Percentiles rank a stretch among this genome's conserved stretches.
phyloP scores from a whole-genome alignment of 2,888 invertebrate genomes.

The Meganola albula region DNA sequence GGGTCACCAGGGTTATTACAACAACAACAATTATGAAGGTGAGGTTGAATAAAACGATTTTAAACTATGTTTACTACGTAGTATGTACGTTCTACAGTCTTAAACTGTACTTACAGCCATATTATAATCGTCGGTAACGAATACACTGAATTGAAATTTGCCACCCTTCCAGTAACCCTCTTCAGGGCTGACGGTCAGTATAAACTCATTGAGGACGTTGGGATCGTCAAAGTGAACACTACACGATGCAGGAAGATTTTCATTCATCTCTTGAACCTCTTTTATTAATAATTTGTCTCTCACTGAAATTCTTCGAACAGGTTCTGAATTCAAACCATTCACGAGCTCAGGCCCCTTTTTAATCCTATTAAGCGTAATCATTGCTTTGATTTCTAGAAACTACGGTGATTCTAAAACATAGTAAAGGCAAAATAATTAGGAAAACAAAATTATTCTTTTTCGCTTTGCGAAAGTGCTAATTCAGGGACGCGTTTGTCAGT shows the following conservation, averaged over 20 bases:
- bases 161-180: conserved; percentile 95
- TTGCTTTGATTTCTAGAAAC: conserved; percentile 40
- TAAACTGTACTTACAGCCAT: conserved; percentile 90
- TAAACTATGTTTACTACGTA: too few species aligned
- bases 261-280: conserved; percentile 92
- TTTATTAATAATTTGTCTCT: conserved; percentile 88
- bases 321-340: conserved; percentile 56
- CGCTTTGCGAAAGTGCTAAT: too few species aligned
- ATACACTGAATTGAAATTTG: conserved; percentile 89
- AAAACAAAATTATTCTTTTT: too few species aligned
- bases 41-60: too few species aligned
- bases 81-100: not conserved
- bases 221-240: conserved; percentile 89
- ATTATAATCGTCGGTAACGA: conserved; percentile 96
- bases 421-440: conserved; percentile 26
- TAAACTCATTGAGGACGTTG: conserved; percentile 88
- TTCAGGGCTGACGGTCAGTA: conserved; percentile 86
- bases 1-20: too few species aligned
- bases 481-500: conserved; percentile 18
- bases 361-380: conserved; percentile 86
- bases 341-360: conserved; percentile 78
- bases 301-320: conserved; percentile 81
- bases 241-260: conserved; percentile 88
- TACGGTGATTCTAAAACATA: conserved; percentile 33
- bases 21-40: too few species aligned